Percentiles rank a stretch among this genome's conserved stretches.
Evolutionary conservation across 2,113 vertebrate species (phyloP).

Genomic region (Progne subis): DNA sequence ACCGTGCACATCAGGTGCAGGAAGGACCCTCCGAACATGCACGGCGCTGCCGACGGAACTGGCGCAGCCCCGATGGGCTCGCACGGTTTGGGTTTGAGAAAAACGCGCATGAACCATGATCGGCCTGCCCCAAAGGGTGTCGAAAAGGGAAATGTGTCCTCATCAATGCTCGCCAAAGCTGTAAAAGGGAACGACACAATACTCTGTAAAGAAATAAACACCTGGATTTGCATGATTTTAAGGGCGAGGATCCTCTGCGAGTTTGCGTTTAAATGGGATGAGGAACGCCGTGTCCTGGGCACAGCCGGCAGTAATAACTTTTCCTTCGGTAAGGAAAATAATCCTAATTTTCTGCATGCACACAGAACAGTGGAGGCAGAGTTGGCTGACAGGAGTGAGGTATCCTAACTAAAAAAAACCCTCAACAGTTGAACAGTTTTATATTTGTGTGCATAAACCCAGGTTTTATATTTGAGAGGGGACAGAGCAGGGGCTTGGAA

Average conservation of each 20-base stretch:
- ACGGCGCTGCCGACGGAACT: fast-evolving
- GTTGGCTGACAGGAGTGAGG: not conserved
- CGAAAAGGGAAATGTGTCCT: not conserved
- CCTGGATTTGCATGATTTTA: not conserved
- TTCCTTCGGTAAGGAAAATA: not conserved
- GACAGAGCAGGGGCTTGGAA: not conserved
- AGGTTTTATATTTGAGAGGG: not conserved
- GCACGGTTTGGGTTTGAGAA: not conserved
- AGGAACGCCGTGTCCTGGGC: not conserved
- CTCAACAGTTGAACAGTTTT: not conserved
- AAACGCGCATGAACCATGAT: not conserved
- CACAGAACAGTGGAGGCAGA: not conserved
- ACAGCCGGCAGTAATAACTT: not conserved
- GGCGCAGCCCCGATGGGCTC: too few species aligned
- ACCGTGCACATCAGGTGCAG: not conserved
- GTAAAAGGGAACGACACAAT: not conserved
- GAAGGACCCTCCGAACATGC: not conserved
- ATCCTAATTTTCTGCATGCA: not conserved
- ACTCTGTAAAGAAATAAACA: fast-evolving
- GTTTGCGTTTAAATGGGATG: not conserved
- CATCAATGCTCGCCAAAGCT: not conserved
- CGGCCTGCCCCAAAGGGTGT: not conserved
- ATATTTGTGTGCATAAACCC: too few species aligned
- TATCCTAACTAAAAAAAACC: not conserved
- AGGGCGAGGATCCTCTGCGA: not conserved